These are phyloP conservation scores for Drosophila lacteicornis DNA, from an alignment of 1,140 invertebrate genomes.

Conservation along the genomic window DNA sequence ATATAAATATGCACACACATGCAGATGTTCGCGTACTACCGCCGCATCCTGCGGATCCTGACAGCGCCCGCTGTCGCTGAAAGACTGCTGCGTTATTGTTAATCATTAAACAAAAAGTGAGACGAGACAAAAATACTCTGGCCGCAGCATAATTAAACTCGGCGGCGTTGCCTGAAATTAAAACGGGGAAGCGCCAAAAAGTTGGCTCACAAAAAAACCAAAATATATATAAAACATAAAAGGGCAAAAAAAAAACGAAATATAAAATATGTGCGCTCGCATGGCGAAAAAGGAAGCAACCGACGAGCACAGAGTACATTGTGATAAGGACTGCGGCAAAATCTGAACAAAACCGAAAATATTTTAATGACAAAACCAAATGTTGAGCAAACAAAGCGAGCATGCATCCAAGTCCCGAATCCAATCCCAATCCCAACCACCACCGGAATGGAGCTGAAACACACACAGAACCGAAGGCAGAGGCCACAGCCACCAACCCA, in stretches of 20 bases:
- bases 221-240: constrained; percentile 7
- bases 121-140: constrained; percentile 44
- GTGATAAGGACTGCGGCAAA: constrained; percentile 53
- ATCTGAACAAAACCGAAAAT: constrained; percentile 81
- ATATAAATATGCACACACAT: constrained; percentile 76
- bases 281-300: constrained; percentile 18
- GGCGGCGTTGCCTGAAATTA: constrained; percentile 49
- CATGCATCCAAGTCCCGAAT: constrained; percentile 41
- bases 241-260: constrained; percentile 23
- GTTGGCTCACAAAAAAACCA: constrained; percentile 40
- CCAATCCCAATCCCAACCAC: constrained; percentile 23
- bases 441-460: constrained; percentile 10
- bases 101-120: constrained; percentile 77
- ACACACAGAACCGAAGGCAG: constrained; percentile 16
- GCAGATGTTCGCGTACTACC: constrained; percentile 27
- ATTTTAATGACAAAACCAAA: constrained; percentile 81
- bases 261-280: constrained; percentile 13
- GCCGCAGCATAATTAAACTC: constrained; percentile 64
- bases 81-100: constrained; percentile 66
- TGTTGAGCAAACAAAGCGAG: constrained; percentile 65
- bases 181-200: constrained; percentile 71
- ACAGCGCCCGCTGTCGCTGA: constrained; percentile 28
- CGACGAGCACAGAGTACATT: constrained; percentile 7
- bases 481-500: constrained; percentile 46
- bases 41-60: constrained; percentile 40